Evolutionary conservation across 2,888 invertebrate species (phyloP).

Genomic region (Sicus ferrugineus): DNA sequence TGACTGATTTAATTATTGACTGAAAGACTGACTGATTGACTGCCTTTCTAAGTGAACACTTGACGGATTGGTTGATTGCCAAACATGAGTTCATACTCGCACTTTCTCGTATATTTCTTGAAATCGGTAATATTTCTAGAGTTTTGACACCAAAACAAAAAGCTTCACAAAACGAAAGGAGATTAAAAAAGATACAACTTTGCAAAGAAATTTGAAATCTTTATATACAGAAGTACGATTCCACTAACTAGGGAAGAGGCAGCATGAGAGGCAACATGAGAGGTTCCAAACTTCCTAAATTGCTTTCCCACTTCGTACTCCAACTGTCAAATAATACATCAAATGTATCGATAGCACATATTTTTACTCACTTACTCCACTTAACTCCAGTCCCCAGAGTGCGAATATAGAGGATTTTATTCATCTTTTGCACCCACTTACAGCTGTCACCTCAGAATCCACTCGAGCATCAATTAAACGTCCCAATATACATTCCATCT

Average conservation of each 20-base stretch:
- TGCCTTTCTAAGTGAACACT: not conserved
- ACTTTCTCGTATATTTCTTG: not conserved
- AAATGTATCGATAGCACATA: not conserved
- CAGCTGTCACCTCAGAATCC: not conserved
- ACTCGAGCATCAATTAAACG: conserved; percentile 8
- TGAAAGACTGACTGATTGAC: not conserved
- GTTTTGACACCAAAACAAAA: not conserved
- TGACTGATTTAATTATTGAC: too few relatives aligned
- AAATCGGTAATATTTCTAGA: not conserved
- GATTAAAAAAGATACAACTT: not conserved
- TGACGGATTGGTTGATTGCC: too few relatives aligned
- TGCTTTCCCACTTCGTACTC: too few relatives aligned
- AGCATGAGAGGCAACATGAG: too few relatives aligned
- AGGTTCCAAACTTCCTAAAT: too few relatives aligned
- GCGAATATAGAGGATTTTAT: not conserved
- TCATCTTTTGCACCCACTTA: not conserved
- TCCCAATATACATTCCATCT: not conserved
- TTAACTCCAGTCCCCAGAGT: not conserved
- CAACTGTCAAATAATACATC: too few relatives aligned
- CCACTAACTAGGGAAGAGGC: too few relatives aligned
- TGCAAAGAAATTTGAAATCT: not conserved
- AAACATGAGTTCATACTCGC: not conserved
- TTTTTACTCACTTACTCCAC: not conserved
- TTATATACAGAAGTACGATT: too few relatives aligned
- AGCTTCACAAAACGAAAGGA: not conserved